A percentile compares a stretch with the other conserved stretches of the same genome.
Conservation (phyloP, 2,797 vertebrate species). For the Lemur catta region DNA sequence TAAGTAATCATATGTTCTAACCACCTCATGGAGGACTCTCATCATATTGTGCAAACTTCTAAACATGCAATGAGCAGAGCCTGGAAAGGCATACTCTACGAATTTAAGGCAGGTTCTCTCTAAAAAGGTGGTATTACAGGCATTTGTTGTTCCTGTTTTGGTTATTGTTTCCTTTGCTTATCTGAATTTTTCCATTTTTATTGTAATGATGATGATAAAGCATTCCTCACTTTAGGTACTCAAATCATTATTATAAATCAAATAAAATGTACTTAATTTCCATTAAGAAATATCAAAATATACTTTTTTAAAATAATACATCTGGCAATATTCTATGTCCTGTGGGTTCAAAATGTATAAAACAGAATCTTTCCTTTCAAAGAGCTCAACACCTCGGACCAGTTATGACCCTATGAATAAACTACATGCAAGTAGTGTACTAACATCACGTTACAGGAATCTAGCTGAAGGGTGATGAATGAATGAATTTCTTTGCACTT, state of each 20-base stretch:
- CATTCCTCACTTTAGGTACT: background rate
- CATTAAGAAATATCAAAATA: constrained; percentile 19
- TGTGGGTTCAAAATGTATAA: background rate
- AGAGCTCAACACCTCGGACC: background rate
- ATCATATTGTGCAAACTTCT: too few species aligned
- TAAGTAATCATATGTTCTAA: background rate
- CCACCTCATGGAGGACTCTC: background rate
- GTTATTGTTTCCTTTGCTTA: background rate
- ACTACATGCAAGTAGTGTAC: background rate
- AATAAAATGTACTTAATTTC: background rate
- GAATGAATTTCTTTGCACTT: background rate
- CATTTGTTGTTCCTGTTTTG: background rate
- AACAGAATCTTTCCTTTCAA: background rate
- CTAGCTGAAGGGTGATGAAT: background rate
- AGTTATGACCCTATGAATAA: background rate
- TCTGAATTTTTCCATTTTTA: background rate
- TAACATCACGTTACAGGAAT: background rate
- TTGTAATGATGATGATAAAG: background rate
- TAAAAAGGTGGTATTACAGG: background rate
- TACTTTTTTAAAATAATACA: background rate
- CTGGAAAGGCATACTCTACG: background rate
- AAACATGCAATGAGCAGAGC: background rate
- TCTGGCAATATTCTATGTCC: background rate
- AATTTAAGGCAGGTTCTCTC: background rate
- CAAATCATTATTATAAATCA: background rate